Evolutionary conservation across 2,888 invertebrate genomes (phyloP).

Genomic region (Eupithecia subfuscata): DNA sequence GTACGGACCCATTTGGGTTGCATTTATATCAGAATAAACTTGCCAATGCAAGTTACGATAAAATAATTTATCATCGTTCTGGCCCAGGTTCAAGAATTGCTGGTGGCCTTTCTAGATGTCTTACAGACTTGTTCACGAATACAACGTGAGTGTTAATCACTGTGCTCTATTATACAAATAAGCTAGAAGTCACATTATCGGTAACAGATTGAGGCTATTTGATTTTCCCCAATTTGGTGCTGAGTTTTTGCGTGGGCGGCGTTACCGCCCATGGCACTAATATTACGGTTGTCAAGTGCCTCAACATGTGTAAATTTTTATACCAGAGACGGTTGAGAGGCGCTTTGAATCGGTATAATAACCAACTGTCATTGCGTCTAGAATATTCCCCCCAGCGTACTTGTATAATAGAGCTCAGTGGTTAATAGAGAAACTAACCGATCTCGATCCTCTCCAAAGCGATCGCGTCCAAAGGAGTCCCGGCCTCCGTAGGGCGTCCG

Average conservation of each 20-base stretch:
- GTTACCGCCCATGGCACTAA: no score
- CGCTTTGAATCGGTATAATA: not conserved
- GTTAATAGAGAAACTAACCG: slow-evolving; percentile 23
- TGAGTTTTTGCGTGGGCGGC: no score
- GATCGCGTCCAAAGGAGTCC: slow-evolving; percentile 77
- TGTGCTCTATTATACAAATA: no score
- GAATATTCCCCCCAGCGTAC: not conserved
- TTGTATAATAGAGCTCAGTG: not conserved
- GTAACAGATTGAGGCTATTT: no score
- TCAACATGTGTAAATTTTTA: no score
- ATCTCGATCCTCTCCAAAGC: slow-evolving; percentile 63
- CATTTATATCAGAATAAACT: not conserved
- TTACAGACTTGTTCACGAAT: not conserved
- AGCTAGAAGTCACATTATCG: no score
- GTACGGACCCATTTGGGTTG: not conserved
- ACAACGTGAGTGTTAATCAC: not conserved
- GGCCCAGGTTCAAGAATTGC: not conserved
- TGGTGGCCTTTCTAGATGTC: not conserved
- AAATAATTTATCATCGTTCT: not conserved
- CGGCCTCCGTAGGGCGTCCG: slow-evolving; percentile 77
- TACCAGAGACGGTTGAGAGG: no score
- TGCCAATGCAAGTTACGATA: not conserved
- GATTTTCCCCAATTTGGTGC: no score
- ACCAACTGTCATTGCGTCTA: not conserved
- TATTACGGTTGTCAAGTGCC: not conserved